A percentile compares a stretch with the other conserved stretches of the same genome.
Conservation (phyloP, 2,888 invertebrate species). For the Andrena hattorfiana region DNA sequence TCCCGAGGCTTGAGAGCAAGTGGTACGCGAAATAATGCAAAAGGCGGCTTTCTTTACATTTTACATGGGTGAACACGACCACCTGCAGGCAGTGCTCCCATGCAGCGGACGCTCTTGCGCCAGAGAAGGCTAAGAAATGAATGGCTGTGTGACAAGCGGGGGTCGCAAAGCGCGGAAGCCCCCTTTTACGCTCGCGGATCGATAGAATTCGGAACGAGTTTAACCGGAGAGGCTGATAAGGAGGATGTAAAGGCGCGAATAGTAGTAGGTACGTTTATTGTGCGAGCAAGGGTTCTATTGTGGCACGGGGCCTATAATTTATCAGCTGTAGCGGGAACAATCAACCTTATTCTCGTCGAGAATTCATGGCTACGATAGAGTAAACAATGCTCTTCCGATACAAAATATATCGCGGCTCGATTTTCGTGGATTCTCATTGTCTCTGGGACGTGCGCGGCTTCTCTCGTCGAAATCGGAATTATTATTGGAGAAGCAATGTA, state of each 20-base stretch:
- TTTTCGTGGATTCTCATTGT: neutral
- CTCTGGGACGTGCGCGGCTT: too few species aligned
- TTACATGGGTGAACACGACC: constrained; percentile 60
- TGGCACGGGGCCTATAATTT: constrained; percentile 5
- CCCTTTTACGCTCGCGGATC: constrained; percentile 16
- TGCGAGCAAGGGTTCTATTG: constrained; percentile 8
- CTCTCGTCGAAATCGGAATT: too few species aligned
- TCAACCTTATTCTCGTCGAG: neutral
- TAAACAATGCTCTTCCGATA: neutral
- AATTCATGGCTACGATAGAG: neutral
- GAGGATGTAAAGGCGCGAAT: constrained; percentile 4
- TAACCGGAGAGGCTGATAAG: constrained; percentile 24
- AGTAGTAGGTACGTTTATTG: constrained; percentile 5
- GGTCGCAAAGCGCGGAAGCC: constrained; percentile 30
- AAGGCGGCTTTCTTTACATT: constrained; percentile 69
- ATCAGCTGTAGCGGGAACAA: neutral
- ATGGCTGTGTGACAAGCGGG: constrained; percentile 28
- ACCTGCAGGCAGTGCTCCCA: constrained; percentile 19
- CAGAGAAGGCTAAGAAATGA: constrained; percentile 26
- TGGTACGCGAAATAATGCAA: constrained; percentile 69
- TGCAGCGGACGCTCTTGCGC: constrained; percentile 1
- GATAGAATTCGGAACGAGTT: constrained; percentile 49
- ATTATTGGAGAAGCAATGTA: too few species aligned
- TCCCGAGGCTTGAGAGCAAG: constrained; percentile 42
- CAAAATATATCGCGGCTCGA: neutral